phyloP scores from a whole-genome alignment of 2,888 invertebrate genomes.

The Macroteleia sp. region DNA sequence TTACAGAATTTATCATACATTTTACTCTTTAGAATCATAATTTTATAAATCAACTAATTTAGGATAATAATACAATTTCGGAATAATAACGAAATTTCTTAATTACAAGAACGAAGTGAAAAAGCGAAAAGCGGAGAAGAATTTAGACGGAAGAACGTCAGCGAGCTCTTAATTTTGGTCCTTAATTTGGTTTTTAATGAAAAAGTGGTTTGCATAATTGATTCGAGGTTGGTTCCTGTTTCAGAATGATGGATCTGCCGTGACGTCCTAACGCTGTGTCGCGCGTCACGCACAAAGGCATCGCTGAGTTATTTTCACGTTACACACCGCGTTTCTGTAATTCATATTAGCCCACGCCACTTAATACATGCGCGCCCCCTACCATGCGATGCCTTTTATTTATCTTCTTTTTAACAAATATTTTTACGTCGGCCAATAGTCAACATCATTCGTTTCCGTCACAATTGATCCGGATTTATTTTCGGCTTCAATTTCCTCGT shows the following conservation, averaged over 20 bases:
- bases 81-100: too few relatives aligned
- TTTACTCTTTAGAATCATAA: too few relatives aligned
- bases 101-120: too few relatives aligned
- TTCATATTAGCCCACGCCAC: conserved; percentile 70
- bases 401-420: conserved; percentile 37
- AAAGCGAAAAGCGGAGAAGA: too few relatives aligned
- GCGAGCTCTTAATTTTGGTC: background rate
- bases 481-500: conserved; percentile 19
- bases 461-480: conserved; percentile 28
- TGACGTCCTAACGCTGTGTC: conserved; percentile 76
- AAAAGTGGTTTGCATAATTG: conserved; percentile 56
- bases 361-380: conserved; percentile 63
- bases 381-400: conserved; percentile 3
- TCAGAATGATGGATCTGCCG: conserved; percentile 77
- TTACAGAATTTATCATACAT: too few relatives aligned
- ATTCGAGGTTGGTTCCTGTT: conserved; percentile 56
- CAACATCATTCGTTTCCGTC: conserved; percentile 19
- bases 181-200: conserved; percentile 38
- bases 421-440: conserved; percentile 36
- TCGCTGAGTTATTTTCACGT: conserved; percentile 78
- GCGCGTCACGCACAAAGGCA: conserved; percentile 76
- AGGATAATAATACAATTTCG: too few relatives aligned
- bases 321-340: conserved; percentile 66
- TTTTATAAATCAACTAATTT: too few relatives aligned
- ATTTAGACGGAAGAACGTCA: conserved; percentile 1